Evolutionary conservation across 92 coral and sea anemone species (phyloP).

Genomic region (Phenganax stokvisi): DNA sequence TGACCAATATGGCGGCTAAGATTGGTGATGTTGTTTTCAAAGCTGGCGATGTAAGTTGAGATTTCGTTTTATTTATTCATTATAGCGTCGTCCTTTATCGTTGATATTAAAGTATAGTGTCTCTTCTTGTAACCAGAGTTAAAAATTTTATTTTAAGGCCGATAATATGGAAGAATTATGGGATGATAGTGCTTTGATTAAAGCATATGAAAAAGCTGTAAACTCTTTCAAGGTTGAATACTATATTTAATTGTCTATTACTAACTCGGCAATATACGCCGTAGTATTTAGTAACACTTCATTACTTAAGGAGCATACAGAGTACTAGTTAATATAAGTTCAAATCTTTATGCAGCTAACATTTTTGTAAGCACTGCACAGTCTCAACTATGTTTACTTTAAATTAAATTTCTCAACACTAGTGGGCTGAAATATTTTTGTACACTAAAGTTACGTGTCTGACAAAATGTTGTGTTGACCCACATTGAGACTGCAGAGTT

Average conservation of each 20-base stretch:
- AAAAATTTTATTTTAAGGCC: constrained; percentile 35
- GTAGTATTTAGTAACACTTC: no score
- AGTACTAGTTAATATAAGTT: not conserved
- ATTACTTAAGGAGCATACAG: no score
- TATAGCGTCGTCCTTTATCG: not conserved
- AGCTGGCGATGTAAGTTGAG: constrained; percentile 61
- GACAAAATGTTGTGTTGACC: no score
- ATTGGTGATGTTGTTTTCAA: constrained; percentile 77
- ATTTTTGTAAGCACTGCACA: no score
- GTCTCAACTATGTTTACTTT: no score
- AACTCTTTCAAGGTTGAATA: constrained; percentile 74
- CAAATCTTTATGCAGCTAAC: not conserved
- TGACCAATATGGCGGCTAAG: constrained; percentile 77
- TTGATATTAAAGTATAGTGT: not conserved
- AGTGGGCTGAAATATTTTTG: no score
- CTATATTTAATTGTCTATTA: not conserved
- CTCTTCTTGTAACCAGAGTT: not conserved
- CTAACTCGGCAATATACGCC: not conserved
- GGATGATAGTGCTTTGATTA: constrained; percentile 96
- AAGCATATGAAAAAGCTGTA: constrained; percentile 92
- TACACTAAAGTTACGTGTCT: no score
- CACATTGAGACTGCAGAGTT: no score
- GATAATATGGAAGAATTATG: constrained; percentile 66
- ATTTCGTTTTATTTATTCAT: not conserved
- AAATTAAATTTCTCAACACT: no score